Evolutionary conservation across 2,888 invertebrate genomes (phyloP), one percentile per base, ranked within the genome.

Genomic region (Drosophila seclusa): DNA sequence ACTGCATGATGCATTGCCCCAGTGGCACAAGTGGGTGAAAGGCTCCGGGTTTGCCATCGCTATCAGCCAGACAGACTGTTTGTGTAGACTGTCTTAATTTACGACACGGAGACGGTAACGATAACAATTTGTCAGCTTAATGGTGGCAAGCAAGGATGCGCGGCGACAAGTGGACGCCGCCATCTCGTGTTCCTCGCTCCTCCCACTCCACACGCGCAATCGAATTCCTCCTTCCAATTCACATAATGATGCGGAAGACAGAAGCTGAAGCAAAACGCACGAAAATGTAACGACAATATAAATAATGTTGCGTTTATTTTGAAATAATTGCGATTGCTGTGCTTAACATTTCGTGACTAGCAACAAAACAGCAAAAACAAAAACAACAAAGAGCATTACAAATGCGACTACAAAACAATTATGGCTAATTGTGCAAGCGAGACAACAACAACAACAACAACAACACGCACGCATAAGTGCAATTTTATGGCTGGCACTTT

Each of bases 101-200:
- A 86, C 85, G 87, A 82, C 83, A 80, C 67, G 50, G 27, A 50
- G 75, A 74, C 78, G 78, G 53, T 68, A 71, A 68, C 88, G 89
- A 89, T 89, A 89, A 89, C 88, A 89, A 89, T 89, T 89, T 89
- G 88, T 89, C 88, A 89, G 87, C 83, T 87, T 88, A 87, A 87
- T 88, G 87, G 86, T 88, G 87, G 86, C 82, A 65, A 53, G 65
- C 65, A 84, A 87, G 87, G 85, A 86, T 86, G 89, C 74, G 82
- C 80, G 83, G 65, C 73, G 67, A 53, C 73, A 71, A 73, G 69
- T 65, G 74, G 53, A 62, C 66, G 73, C 57, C 59, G 38, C 67
- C 55, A 32, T 16, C 24, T 16, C 59, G 27, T 40, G 50, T 61
- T 27, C 53, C 57, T 55, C 4, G 21, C 55, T 21, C 16, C 21